Base-by-base conservation (phyloP, 2,113 vertebrate species). In the Phalacrocorax pelagicus region DNA sequence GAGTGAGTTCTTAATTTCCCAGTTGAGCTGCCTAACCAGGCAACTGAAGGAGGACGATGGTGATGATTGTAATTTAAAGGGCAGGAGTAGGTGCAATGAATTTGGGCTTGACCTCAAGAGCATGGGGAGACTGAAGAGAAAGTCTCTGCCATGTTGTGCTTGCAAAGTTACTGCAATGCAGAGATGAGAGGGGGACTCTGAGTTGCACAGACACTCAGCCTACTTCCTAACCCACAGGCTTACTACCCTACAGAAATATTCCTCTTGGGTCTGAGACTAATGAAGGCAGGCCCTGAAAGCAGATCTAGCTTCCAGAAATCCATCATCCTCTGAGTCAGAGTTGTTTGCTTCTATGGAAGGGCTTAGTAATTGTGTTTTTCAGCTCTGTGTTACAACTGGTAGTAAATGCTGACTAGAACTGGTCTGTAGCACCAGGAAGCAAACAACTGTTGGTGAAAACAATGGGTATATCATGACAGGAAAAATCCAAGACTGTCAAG, bases 91-190 rank as follows among this genome's bases (percentile, higher is more conserved):
- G 5, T 63, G 38, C 23, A 71, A 9, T 63, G 52, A 66, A 46
- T 67, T 36, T 82, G 46, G 9, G 32, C 29, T 52, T 67, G 57
- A 87, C 8, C 13, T 85, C 47, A 55, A 7, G 30, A 63, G 3
- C n/a, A 17, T 5, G 15, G 18, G 80, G 34, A 71, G 6, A 12
- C 9, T 70, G 72, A 34, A 89, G n/a, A n/a, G 34, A 65, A 70
- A 34, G 9, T 38, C 36, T 36, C 11, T 73, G 49, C 11, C 54
- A 61, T 0, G 0, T 6, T 17, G 7, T 42, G 3, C 8, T 67
- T 63, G 17, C 15, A 61, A 74, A 74, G 21, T 42, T 80, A 52
- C n/a, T 23, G 21, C 0, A 0, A 22, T 1, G 2, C 23, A 69
- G 46, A 63, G 67, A 8, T 30, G 47, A 47, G 46, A 49, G 6